Evolutionary conservation across 1,140 invertebrate genomes (phyloP), one percentile per base, ranked within the genome.

Genomic region (Asobara japonica): DNA sequence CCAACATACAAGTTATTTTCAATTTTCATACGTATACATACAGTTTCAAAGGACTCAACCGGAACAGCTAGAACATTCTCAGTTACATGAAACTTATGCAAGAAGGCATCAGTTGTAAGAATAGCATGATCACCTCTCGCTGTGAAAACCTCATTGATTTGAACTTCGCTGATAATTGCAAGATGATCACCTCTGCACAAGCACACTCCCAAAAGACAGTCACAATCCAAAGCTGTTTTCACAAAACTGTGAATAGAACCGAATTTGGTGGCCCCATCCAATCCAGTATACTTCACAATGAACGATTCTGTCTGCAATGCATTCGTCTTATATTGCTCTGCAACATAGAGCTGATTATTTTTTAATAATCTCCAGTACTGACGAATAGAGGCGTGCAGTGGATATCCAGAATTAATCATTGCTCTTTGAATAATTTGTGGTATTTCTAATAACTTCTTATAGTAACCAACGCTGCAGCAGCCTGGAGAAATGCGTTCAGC

Each of bases 391-490:
- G 7, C 2, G 22, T 51, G 3, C 18, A 51, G 4, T 20, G 18
- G 45, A 51, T 51, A 4, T 51, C 18, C 45, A 20, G 16, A 20
- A 51, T 51, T 51, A 18, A 18, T 51, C 20, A 51, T 8, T 10
- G 45, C 45, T 51, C 8, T 51, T 5, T 20, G 45, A n/a, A 51
- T 20, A 51, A 51, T 51, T 3, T 51, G 2, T 51, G 45, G 45
- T 51, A 51, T 25, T 10, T 20, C 20, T 3, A 20, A 7, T 3
- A 51, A 7, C 10, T 10, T 25, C 22, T 51, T 76, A 31, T 74
- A 75, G n/a, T n/a, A 38, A 3, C 73, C 75, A 22, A 76, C 72
- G 60, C 72, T 76, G 33, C 72, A 79, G 69, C 67, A 73, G 31
- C 68, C 30, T 1, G 31, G 13, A 16, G 16, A 51, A 2, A 76